These are phyloP conservation scores for Sphinx pinastri DNA, from an alignment of 2,888 invertebrate species.

Conservation along the genomic window DNA sequence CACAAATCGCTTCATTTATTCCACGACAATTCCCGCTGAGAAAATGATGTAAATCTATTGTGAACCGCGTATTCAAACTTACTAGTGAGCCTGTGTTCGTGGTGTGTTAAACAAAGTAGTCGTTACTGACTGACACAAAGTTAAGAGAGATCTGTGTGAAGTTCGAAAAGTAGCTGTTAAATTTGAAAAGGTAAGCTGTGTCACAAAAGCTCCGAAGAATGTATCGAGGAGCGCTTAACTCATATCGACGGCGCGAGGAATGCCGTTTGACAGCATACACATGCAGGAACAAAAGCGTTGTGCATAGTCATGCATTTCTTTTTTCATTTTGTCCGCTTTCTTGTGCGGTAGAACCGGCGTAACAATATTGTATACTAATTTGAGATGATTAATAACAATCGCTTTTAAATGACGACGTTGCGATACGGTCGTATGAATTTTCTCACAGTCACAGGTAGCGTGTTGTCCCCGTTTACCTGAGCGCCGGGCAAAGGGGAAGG, in stretches of 20 bases:
- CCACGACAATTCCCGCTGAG: conserved; percentile 58
- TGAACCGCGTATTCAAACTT: conserved; percentile 54
- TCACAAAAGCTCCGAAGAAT: conserved; percentile 75
- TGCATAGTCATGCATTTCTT: conserved; percentile 76
- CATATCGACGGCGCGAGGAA: conserved; percentile 80
- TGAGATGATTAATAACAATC: conserved; percentile 18
- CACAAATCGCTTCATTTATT: conserved; percentile 60
- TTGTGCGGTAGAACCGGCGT: conserved; percentile 51
- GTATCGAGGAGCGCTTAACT: conserved; percentile 77
- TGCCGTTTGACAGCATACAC: conserved; percentile 82
- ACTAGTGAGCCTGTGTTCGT: conserved; percentile 65
- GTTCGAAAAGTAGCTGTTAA: conserved; percentile 76
- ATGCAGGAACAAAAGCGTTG: conserved; percentile 82
- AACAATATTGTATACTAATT: conserved; percentile 15
- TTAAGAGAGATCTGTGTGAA: conserved; percentile 61
- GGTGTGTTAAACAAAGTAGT: conserved; percentile 60
- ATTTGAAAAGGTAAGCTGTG: conserved; percentile 82
- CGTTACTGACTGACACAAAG: conserved; percentile 50
- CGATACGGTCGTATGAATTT: conserved; percentile 43
- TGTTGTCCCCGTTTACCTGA: conserved; percentile 72
- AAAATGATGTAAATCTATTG: conserved; percentile 69
- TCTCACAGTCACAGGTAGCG: conserved; percentile 75
- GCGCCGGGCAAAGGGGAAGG: conserved; percentile 60
- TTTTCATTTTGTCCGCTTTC: conserved; percentile 72
- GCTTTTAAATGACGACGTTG: conserved; percentile 32